Evolutionary conservation across 2,888 invertebrate genomes (phyloP).

Genomic region (Orthosia gothica): DNA sequence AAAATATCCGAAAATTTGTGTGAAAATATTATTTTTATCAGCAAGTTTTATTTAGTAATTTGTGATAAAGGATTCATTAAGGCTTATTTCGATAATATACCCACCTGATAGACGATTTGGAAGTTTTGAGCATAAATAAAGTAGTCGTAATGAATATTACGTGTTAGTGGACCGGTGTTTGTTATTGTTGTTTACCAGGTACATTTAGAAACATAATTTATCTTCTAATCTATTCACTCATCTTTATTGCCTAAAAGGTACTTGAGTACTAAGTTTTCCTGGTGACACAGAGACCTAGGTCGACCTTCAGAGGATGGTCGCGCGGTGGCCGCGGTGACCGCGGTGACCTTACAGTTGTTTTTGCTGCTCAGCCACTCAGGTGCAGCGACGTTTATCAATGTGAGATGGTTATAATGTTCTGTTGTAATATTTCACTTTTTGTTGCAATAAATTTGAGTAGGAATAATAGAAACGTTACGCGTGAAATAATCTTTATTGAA

Average conservation of each 20-base stretch:
- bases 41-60: no score
- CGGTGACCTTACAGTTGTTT: conserved; percentile 78
- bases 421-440: conserved; percentile 35
- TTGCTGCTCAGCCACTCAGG: conserved; percentile 76
- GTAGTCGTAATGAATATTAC: no score
- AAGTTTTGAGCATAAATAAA: no score
- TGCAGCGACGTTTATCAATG: conserved; percentile 64
- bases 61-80: no score
- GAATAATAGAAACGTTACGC: conserved; percentile 6
- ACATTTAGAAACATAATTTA: no score
- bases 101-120: no score
- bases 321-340: conserved; percentile 73
- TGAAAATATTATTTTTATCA: no score
- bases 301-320: conserved; percentile 69
- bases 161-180: no score
- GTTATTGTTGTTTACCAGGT: no score
- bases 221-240: not conserved
- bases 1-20: no score
- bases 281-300: conserved; percentile 51
- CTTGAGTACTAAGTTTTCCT: conserved; percentile 50
- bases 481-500: not conserved
- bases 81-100: no score
- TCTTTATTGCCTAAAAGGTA: conserved; percentile 24
- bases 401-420: conserved; percentile 28
- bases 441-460: not conserved